A percentile compares a stretch with the other conserved stretches of the same genome.
These are phyloP conservation scores for Neosalanx taihuensis DNA, from an alignment of 2,797 vertebrate species.

Conservation along the genomic window DNA sequence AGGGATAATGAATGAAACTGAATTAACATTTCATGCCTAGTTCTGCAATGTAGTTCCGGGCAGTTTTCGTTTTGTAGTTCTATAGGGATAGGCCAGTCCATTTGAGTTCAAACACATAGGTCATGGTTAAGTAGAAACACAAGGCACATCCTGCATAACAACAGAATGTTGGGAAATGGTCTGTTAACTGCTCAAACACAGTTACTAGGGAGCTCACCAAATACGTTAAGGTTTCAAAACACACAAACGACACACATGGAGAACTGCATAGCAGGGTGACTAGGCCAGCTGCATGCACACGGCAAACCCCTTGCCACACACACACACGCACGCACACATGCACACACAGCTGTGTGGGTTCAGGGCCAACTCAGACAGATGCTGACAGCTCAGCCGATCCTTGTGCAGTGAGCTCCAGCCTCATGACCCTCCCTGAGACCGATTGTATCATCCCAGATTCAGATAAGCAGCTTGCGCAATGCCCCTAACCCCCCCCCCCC, in stretches of 20 bases:
- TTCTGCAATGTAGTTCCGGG: neutral
- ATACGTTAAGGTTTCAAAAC: neutral
- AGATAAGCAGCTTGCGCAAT: neutral
- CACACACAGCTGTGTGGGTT: neutral
- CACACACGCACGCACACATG: neutral
- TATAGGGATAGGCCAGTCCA: neutral
- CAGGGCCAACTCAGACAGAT: neutral
- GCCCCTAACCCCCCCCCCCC: no score
- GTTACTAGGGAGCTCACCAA: neutral
- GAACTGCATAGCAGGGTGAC: no score
- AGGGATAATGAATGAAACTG: no score
- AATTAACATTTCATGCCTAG: neutral
- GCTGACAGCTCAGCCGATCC: neutral
- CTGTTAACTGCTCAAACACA: neutral
- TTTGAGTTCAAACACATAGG: neutral
- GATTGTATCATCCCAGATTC: constrained; percentile 1
- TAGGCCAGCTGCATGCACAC: neutral
- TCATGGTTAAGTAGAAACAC: neutral
- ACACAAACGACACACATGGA: neutral
- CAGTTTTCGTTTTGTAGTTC: neutral
- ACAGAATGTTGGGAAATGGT: neutral
- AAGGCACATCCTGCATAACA: neutral
- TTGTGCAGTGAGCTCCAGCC: neutral
- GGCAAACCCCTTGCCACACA: neutral
- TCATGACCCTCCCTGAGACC: neutral